Base-by-base conservation (phyloP, 2,888 invertebrate genomes). In the Muschampia plurimacula region DNA sequence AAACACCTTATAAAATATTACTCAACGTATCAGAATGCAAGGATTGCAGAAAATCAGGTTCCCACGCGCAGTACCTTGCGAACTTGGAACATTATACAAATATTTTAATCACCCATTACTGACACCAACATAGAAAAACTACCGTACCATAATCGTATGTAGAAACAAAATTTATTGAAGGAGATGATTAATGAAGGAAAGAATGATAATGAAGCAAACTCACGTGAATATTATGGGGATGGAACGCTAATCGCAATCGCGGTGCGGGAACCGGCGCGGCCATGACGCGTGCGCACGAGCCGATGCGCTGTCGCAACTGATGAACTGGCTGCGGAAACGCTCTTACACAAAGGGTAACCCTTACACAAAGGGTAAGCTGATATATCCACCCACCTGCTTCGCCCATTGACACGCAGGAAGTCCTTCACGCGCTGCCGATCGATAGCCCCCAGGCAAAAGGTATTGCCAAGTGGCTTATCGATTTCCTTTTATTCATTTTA, bases 211-310 rank as follows among this genome's bases (percentile, higher is more conserved):
- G 13, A 46, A 36, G 57, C 3, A n/a, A 77, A 84, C 93, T 93
- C 85, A 94, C 94, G 75, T 94, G 93, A 74, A 93, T 93, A 75
- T 93, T 92, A 82, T 92, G 89, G 73, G 93, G 91, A 75, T 92
- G 93, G 52, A 93, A 83, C 39, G 91, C 91, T 63, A 94, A 80
- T 71, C 91, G 91, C 83, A 89, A 83, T 66, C 93, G 89, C 77
- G 93, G 93, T 39, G 88, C 89, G 65, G 93, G 92, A 62, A 91
- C 85, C 2, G 92, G 92, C 77, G 76, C 74, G 39, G 77, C 73
- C 78, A 86, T 83, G 71, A 84, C 81, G 79, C 86, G 87, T 85
- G 88, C 86, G 84, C 81, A 74, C 80, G 80, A 74, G 72, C 55
- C 82, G 81, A 78, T 80, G 81, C 83, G 82, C 82, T 77, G 73